phyloP scores from a whole-genome alignment of 2,797 vertebrate genomes.

The Adelosebastes latens region DNA sequence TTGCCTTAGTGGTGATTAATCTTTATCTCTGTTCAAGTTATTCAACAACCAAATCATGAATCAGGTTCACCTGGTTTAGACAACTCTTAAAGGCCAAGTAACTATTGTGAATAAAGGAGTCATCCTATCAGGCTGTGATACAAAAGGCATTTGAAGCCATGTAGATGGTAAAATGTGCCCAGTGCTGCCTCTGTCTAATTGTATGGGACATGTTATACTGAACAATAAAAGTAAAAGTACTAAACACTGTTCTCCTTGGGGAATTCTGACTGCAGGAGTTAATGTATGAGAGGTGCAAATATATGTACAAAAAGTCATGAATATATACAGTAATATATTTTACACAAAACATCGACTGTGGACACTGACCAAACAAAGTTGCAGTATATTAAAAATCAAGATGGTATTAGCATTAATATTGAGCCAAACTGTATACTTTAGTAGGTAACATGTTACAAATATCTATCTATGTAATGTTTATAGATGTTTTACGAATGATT shows the following conservation, averaged over 20 bases:
- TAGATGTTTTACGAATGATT: no score
- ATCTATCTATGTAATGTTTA: no score
- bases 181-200: slow-evolving; percentile 57
- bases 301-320: background rate
- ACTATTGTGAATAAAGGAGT: slow-evolving; percentile 34
- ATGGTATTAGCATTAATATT: background rate
- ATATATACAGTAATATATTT: background rate
- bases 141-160: slow-evolving; percentile 38
- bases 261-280: background rate
- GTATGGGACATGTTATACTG: slow-evolving; percentile 63
- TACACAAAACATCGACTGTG: background rate
- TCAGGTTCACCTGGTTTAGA: slow-evolving; percentile 42
- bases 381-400: background rate
- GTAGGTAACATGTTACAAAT: background rate
- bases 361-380: background rate
- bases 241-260: slow-evolving; percentile 11
- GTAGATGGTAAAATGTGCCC: slow-evolving; percentile 35
- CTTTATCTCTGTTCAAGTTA: slow-evolving; percentile 15
- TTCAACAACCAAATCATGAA: slow-evolving; percentile 28
- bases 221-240: slow-evolving; percentile 58
- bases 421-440: no score
- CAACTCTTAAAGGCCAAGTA: slow-evolving; percentile 25
- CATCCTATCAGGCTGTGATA: slow-evolving; percentile 26
- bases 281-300: background rate
- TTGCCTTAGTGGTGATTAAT: slow-evolving; percentile 23